These are phyloP conservation scores for Agrotis puta DNA, from an alignment of 2,888 invertebrate genomes.

Conservation along the genomic window DNA sequence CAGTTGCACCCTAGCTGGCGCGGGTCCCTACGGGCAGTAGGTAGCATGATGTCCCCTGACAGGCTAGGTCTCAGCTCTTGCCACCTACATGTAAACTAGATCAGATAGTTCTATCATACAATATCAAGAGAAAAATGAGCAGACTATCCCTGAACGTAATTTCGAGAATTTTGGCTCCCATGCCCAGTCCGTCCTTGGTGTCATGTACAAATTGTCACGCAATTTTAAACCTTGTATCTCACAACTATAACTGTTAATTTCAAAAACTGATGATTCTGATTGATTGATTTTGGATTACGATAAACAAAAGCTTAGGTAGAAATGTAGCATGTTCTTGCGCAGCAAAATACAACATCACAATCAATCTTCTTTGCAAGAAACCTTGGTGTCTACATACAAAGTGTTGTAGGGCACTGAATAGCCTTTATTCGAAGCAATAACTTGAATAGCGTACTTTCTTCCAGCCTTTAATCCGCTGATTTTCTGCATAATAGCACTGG, in stretches of 20 bases:
- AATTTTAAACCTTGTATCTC: neutral
- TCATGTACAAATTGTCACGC: neutral
- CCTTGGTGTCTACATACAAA: conserved; percentile 83
- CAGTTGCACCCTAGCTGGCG: too few species aligned
- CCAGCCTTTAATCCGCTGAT: conserved; percentile 80
- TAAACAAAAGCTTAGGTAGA: neutral
- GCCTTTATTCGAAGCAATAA: conserved; percentile 81
- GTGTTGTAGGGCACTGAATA: conserved; percentile 82
- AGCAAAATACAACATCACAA: conserved; percentile 44
- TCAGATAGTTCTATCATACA: too few species aligned
- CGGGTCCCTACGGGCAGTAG: too few species aligned
- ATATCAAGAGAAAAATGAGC: too few species aligned
- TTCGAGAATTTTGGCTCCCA: too few species aligned
- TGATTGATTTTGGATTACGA: neutral
- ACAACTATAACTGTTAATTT: neutral
- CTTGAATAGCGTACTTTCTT: conserved; percentile 85
- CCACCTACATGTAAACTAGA: too few species aligned
- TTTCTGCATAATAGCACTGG: conserved; percentile 82
- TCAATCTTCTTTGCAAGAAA: conserved; percentile 79
- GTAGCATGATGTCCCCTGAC: too few species aligned
- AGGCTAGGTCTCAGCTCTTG: too few species aligned
- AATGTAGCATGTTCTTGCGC: conserved; percentile 22
- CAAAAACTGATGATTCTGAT: neutral
- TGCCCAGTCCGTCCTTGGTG: too few species aligned
- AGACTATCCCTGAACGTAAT: too few species aligned